Evolutionary conservation across 2,797 vertebrate genomes (phyloP).

Genomic region (Ciconia nigra): DNA sequence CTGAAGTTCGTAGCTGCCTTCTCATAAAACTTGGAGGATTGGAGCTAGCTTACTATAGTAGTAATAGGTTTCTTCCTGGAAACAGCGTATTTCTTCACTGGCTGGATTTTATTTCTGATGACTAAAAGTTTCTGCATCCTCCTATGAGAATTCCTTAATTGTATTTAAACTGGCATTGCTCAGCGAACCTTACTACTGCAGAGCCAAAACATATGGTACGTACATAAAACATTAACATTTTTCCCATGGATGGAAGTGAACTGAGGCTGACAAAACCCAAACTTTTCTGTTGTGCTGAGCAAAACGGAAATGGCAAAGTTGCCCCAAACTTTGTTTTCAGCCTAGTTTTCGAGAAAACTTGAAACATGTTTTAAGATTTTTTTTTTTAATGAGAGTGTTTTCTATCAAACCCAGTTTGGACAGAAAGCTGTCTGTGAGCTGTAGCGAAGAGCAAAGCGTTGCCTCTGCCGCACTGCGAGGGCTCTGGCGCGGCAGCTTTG

Average conservation of each 20-base stretch:
- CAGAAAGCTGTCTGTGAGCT: not conserved
- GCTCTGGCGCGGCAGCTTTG: not conserved
- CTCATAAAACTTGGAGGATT: not conserved
- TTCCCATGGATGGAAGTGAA: not conserved
- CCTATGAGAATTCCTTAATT: not conserved
- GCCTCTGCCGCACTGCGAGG: too few relatives aligned
- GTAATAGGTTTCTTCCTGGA: not conserved
- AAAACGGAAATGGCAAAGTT: not conserved
- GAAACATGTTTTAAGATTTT: not conserved
- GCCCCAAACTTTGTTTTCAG: not conserved
- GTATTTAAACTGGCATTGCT: not conserved
- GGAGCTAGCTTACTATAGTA: not conserved
- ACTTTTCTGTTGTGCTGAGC: not conserved
- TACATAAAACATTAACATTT: not conserved
- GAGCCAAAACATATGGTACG: not conserved
- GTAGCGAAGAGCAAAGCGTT: not conserved
- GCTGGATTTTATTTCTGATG: not conserved
- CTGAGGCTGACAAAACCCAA: not conserved
- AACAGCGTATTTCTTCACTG: not conserved
- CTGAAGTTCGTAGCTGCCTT: not conserved
- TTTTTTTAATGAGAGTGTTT: not conserved
- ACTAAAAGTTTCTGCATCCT: not conserved
- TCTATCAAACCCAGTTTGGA: too few relatives aligned
- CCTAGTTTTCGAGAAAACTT: not conserved
- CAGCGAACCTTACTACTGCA: not conserved